phyloP scores from a whole-genome alignment of 2,888 invertebrate species.

The Lobophora halterata region DNA sequence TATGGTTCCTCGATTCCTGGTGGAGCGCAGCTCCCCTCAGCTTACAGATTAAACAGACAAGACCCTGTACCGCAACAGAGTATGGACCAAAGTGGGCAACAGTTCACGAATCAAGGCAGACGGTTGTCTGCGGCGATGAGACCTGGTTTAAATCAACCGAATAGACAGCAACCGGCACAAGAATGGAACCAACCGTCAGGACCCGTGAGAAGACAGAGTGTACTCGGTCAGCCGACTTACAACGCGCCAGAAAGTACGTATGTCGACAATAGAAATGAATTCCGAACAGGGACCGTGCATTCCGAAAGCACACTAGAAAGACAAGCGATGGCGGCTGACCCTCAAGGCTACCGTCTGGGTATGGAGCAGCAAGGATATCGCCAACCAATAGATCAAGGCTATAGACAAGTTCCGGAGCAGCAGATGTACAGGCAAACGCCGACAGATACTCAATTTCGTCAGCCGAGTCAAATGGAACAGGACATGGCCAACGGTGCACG shows the following conservation, averaged over 20 bases:
- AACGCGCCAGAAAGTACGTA: constrained; percentile 55
- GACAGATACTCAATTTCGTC: constrained; percentile 38
- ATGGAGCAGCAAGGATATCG: constrained; percentile 56
- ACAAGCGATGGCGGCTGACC: constrained; percentile 46
- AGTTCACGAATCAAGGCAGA: constrained; percentile 59
- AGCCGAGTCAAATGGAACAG: constrained; percentile 61
- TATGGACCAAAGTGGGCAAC: constrained; percentile 64
- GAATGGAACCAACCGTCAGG: constrained; percentile 60
- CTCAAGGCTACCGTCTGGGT: constrained; percentile 51
- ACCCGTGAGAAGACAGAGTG: constrained; percentile 59
- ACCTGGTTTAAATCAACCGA: constrained; percentile 50
- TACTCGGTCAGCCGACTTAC: constrained; percentile 61
- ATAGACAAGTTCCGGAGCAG: constrained; percentile 53
- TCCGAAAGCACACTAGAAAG: constrained; percentile 55
- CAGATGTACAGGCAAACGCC: constrained; percentile 48
- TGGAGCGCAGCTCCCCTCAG: constrained; percentile 41
- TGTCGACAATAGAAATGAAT: constrained; percentile 59
- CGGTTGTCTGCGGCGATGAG: constrained; percentile 57
- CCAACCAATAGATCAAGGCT: constrained; percentile 69
- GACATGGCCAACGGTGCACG: constrained; percentile 59
- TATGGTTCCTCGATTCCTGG: constrained; percentile 48
- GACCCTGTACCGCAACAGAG: constrained; percentile 55
- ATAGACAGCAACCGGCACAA: constrained; percentile 41
- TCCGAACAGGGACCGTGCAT: constrained; percentile 65
- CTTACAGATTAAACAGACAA: constrained; percentile 54